Evolutionary conservation across 2,888 invertebrate genomes (phyloP).

Genomic region (Mythimna lalbum): DNA sequence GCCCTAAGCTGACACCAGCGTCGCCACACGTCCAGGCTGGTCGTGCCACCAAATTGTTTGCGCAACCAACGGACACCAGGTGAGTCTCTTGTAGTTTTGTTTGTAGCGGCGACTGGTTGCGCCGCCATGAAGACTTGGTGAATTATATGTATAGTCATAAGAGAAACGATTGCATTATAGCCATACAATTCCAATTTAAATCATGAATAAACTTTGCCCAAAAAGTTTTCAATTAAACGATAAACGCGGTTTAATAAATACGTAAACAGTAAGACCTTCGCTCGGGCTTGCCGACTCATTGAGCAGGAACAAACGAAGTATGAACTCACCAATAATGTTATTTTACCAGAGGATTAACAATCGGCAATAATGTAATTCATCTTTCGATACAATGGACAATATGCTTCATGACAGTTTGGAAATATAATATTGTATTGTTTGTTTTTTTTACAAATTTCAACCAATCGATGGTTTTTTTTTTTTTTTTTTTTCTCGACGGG

Average conservation of each 20-base stretch:
- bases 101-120: too few relatives aligned
- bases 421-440: background rate
- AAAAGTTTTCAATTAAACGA: slow-evolving; percentile 31
- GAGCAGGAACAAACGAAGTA: slow-evolving; percentile 30
- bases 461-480: too few relatives aligned
- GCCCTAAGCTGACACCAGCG: too few relatives aligned
- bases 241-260: slow-evolving; percentile 29
- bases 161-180: slow-evolving; percentile 15
- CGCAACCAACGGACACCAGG: too few relatives aligned
- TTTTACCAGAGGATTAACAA: slow-evolving; percentile 29
- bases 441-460: background rate
- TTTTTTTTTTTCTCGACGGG: too few relatives aligned
- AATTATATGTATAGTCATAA: too few relatives aligned
- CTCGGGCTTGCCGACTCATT: slow-evolving; percentile 26
- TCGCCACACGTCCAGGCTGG: too few relatives aligned
- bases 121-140: too few relatives aligned
- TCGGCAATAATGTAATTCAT: slow-evolving; percentile 24
- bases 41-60: too few relatives aligned
- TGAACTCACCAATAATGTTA: slow-evolving; percentile 25
- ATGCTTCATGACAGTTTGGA: slow-evolving; percentile 16
- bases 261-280: slow-evolving; percentile 20
- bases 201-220: slow-evolving; percentile 11
- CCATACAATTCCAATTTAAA: slow-evolving; percentile 3
- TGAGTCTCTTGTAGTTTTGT: too few relatives aligned
- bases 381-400: slow-evolving; percentile 23